phyloP scores from a whole-genome alignment of 2,113 vertebrate species.

The Actinemys pallida region DNA sequence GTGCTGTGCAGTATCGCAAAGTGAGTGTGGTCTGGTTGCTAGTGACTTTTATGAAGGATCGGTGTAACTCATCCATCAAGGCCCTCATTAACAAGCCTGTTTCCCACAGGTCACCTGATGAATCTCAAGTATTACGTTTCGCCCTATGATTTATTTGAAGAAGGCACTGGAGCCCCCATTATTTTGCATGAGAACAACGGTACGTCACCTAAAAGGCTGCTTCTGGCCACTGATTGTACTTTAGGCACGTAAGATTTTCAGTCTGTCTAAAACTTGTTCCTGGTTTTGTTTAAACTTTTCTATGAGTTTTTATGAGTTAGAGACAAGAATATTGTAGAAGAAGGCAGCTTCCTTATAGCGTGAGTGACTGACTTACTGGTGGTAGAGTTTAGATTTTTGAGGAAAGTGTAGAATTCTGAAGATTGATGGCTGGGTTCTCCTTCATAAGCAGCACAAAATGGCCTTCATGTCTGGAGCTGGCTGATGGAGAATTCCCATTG shows the following conservation, averaged over 20 bases:
- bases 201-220: slow-evolving; percentile 25
- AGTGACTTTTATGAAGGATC: fast-evolving
- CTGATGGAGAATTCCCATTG: not conserved
- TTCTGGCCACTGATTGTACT: not conserved
- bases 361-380: not conserved
- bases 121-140: slow-evolving; percentile 97
- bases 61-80: fast-evolving
- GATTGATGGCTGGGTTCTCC: not conserved
- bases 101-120: slow-evolving; percentile 89
- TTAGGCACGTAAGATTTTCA: not conserved
- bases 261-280: not conserved
- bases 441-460: not conserved
- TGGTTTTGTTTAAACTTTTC: not conserved
- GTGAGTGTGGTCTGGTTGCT: not conserved
- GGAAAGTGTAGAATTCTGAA: not conserved
- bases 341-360: not conserved
- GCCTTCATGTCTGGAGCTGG: not conserved
- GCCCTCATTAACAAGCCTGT: not conserved
- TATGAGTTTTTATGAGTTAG: not conserved
- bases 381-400: not conserved
- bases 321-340: not conserved
- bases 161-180: slow-evolving; percentile 85
- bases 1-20: too few species aligned
- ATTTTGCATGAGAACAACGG: slow-evolving; percentile 88
- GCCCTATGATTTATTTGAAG: slow-evolving; percentile 95